These are phyloP conservation scores for Sialia sialis DNA, from an alignment of 2,113 vertebrate genomes.

Conservation along the genomic window DNA sequence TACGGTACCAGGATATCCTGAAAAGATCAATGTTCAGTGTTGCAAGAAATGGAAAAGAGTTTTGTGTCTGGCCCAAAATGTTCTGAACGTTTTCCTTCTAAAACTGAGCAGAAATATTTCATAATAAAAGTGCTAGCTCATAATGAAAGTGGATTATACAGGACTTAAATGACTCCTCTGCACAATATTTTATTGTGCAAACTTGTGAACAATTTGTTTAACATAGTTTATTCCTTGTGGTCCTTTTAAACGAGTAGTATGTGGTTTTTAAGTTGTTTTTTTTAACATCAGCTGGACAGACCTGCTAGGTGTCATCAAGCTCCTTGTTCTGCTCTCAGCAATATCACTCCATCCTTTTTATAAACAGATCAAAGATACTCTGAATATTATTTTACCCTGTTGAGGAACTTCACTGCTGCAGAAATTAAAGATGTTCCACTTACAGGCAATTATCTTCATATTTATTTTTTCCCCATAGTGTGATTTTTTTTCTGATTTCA, in stretches of 20 bases:
- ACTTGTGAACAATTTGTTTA: neutral
- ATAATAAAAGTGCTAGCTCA: neutral
- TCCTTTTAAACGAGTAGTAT: neutral
- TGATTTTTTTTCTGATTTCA: neutral
- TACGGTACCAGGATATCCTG: rapidly evolving
- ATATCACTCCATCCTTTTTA: neutral
- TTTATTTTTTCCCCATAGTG: rapidly evolving
- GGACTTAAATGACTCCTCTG: neutral
- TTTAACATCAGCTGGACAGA: neutral
- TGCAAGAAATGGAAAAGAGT: neutral
- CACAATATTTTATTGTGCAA: neutral
- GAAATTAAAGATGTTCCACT: neutral
- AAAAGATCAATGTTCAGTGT: neutral
- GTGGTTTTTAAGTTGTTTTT: neutral
- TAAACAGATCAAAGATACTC: neutral
- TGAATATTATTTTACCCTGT: neutral
- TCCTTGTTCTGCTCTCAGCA: neutral
- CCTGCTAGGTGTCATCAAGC: neutral
- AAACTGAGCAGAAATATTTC: neutral
- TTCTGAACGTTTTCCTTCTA: neutral
- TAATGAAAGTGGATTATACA: neutral
- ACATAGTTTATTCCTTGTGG: neutral
- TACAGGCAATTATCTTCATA: neutral
- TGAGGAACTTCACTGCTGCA: neutral
- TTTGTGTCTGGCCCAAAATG: neutral